phyloP scores from a whole-genome alignment of 2,888 invertebrate species.

The Agrotis segetum region DNA sequence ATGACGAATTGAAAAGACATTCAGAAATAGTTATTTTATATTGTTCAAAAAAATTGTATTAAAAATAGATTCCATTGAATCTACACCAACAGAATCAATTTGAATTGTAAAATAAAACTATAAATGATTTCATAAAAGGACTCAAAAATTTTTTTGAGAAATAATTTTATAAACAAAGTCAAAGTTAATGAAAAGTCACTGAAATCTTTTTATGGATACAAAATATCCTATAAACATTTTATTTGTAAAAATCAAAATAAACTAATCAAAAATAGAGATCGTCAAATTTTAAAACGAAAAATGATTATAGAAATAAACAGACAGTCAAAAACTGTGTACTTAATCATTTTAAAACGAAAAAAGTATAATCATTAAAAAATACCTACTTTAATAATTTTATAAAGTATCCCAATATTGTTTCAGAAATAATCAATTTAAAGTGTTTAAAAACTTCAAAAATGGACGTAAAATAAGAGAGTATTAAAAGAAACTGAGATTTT shows the following conservation, averaged over 20 bases:
- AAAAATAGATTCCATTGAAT: slow-evolving; percentile 1
- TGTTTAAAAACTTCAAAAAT: not conserved
- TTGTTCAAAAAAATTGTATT: slow-evolving; percentile 8
- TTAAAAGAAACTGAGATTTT: slow-evolving; percentile 25
- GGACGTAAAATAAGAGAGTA: not conserved
- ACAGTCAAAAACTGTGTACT: slow-evolving; percentile 1
- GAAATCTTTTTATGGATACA: slow-evolving; percentile 7
- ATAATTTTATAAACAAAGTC: slow-evolving; percentile 12
- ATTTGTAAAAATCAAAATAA: not conserved
- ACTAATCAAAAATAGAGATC: not conserved
- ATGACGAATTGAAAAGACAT: slow-evolving; percentile 21
- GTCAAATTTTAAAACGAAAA: not conserved
- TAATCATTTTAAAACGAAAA: not conserved
- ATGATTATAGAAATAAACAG: not conserved
- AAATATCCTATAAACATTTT: not conserved
- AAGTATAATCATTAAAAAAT: slow-evolving; percentile 6
- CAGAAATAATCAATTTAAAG: not conserved
- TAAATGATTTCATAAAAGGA: slow-evolving; percentile 6
- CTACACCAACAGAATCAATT: not conserved
- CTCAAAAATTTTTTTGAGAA: not conserved
- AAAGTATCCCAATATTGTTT: not conserved
- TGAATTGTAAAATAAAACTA: not conserved
- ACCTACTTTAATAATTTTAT: slow-evolving; percentile 1
- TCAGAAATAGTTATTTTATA: slow-evolving; percentile 24
- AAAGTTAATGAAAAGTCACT: not conserved